These are phyloP conservation scores for Euglossa dilemma DNA, from an alignment of 1,140 invertebrate genomes.

Conservation along the genomic window DNA sequence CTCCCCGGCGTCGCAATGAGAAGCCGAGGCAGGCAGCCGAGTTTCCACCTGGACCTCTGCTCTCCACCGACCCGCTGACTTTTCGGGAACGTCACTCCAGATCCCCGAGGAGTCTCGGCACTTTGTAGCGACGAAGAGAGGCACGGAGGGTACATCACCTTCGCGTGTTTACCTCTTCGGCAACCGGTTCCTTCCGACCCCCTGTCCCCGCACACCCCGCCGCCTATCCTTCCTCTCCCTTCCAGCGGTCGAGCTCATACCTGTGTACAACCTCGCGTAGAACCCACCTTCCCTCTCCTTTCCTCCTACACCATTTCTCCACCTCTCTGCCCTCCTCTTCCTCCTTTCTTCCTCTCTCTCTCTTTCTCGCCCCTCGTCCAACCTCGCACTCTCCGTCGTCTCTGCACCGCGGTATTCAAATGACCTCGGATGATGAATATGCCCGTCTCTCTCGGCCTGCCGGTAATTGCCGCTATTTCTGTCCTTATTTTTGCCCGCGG, in stretches of 20 bases:
- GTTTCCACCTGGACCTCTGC: conserved; percentile 8
- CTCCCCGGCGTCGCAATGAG: no score
- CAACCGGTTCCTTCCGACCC: conserved; percentile 75
- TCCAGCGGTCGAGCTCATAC: conserved; percentile 4
- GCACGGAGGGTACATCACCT: conserved; percentile 76
- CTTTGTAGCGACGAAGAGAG: conserved; percentile 69
- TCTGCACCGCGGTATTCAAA: conserved; percentile 73
- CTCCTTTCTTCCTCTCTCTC: conserved; percentile 23
- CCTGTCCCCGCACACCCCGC: conserved; percentile 37
- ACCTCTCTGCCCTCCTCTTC: conserved; percentile 8
- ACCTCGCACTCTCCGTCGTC: conserved; percentile 48
- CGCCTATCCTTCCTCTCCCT: conserved; percentile 21
- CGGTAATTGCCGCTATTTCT: conserved; percentile 74
- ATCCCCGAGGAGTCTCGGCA: conserved; percentile 58
- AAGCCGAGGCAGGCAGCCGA: not conserved
- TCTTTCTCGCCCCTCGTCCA: conserved; percentile 36
- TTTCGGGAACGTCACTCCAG: conserved; percentile 65
- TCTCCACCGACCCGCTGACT: conserved; percentile 52
- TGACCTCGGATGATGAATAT: conserved; percentile 75
- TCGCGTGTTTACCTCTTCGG: conserved; percentile 80
- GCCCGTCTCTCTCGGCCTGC: conserved; percentile 59
- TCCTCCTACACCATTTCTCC: conserved; percentile 4
- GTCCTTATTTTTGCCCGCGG: conserved; percentile 72
- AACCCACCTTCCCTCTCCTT: conserved; percentile 24
- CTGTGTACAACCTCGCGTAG: conserved; percentile 51